Conservation (phyloP, 2,113 vertebrate genomes). For the Madoqua kirkii region DNA sequence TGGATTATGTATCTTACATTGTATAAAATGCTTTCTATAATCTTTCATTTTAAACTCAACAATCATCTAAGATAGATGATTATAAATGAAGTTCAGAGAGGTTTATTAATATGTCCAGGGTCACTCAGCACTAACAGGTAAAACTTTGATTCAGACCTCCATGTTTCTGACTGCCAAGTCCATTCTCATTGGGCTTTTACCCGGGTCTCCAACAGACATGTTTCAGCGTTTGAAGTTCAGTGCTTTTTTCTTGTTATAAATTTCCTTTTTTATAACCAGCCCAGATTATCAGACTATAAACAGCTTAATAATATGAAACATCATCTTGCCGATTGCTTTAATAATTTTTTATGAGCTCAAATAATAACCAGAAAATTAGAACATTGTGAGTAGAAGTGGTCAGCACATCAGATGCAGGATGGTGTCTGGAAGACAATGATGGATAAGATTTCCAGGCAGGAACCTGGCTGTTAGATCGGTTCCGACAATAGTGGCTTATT, state of each 20-base stretch:
- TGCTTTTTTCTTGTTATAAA: not conserved
- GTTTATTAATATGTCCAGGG: not conserved
- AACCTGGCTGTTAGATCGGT: not conserved
- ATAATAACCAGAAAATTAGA: not conserved
- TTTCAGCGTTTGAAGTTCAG: not conserved
- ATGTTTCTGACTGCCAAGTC: not conserved
- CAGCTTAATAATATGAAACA: not conserved
- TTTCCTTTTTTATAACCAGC: not conserved
- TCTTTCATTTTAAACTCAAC: not conserved
- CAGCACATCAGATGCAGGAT: not conserved
- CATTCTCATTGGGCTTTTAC: not conserved
- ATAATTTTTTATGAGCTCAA: not conserved
- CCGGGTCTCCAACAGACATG: not conserved
- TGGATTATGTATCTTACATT: not conserved
- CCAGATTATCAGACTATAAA: not conserved
- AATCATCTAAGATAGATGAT: not conserved
- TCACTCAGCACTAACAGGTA: not conserved
- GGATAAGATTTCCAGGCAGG: not conserved
- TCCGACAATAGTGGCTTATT: not conserved
- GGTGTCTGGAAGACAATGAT: not conserved
- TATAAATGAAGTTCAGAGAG: not conserved
- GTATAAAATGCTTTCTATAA: not conserved
- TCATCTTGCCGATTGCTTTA: not conserved
- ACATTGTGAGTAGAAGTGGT: not conserved
- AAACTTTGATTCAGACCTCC: not conserved